Evolutionary conservation across 2,113 vertebrate species (phyloP).

Genomic region (Potamarius usumacintae): DNA sequence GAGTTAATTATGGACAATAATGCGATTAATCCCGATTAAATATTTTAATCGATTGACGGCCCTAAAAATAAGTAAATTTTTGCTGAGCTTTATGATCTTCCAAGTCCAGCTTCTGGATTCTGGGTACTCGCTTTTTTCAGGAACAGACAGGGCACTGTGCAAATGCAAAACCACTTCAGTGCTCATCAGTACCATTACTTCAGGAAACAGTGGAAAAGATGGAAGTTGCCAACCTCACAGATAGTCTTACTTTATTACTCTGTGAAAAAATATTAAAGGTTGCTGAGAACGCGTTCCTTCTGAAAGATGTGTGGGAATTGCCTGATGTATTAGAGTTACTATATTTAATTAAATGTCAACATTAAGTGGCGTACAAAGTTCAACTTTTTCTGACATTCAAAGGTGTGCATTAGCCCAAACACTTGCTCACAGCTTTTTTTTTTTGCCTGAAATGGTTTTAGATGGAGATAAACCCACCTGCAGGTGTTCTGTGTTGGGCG

Average conservation of each 20-base stretch:
- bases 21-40: too few species aligned
- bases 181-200: not conserved
- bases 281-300: not conserved
- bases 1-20: too few species aligned
- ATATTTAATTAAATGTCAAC: not conserved
- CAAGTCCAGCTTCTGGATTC: not conserved
- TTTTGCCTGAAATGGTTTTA: not conserved
- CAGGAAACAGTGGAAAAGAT: not conserved
- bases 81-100: not conserved
- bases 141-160: not conserved
- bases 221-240: not conserved
- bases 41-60: not conserved
- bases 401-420: not conserved
- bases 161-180: not conserved
- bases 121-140: not conserved
- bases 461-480: slow-evolving; percentile 72
- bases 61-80: not conserved
- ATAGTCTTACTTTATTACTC: not conserved
- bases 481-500: slow-evolving; percentile 68
- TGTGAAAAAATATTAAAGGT: not conserved
- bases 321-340: not conserved
- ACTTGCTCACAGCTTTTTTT: not conserved
- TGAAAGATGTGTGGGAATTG: not conserved
- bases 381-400: not conserved
- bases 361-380: not conserved